A percentile compares a stretch with the other conserved stretches of the same genome.
Conservation (phyloP, 2,797 vertebrate species). For the Neosilurus hyrtlii region DNA sequence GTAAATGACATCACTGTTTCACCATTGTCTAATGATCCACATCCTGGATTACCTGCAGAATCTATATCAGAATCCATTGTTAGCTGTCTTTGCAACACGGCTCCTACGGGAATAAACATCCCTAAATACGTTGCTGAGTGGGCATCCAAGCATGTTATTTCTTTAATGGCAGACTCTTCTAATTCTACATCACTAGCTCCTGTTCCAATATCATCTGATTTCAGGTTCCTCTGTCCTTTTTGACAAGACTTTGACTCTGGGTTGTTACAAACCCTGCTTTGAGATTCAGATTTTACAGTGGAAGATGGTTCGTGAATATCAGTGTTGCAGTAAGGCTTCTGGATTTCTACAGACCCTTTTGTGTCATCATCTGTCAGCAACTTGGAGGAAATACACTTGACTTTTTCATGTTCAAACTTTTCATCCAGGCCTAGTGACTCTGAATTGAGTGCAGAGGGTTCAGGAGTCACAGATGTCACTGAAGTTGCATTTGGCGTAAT, state of each 20-base stretch:
- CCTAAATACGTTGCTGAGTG: neutral
- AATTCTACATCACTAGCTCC: constrained; percentile 13
- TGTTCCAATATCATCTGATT: neutral
- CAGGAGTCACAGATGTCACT: constrained; percentile 1
- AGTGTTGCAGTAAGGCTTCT: neutral
- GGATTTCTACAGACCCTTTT: constrained; percentile 4
- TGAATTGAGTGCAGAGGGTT: neutral
- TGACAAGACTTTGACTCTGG: neutral
- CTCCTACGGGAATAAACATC: neutral
- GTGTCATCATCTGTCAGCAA: constrained; percentile 2
- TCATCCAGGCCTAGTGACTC: constrained; percentile 2
- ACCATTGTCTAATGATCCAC: neutral
- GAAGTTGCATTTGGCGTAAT: constrained; percentile 8
- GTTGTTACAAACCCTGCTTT: constrained; percentile 10
- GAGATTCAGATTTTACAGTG: constrained; percentile 18
- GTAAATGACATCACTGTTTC: constrained; percentile 1
- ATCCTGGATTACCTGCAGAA: constrained; percentile 8
- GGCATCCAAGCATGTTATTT: neutral
- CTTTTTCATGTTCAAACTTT: neutral
- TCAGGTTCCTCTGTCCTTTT: neutral
- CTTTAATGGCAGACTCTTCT: neutral
- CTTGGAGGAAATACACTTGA: neutral
- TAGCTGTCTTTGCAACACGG: neutral
- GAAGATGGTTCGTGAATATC: constrained; percentile 22
- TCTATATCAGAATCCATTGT: neutral